Evolutionary conservation across 2,888 invertebrate species (phyloP).

Genomic region (Sialis fuliginosa): DNA sequence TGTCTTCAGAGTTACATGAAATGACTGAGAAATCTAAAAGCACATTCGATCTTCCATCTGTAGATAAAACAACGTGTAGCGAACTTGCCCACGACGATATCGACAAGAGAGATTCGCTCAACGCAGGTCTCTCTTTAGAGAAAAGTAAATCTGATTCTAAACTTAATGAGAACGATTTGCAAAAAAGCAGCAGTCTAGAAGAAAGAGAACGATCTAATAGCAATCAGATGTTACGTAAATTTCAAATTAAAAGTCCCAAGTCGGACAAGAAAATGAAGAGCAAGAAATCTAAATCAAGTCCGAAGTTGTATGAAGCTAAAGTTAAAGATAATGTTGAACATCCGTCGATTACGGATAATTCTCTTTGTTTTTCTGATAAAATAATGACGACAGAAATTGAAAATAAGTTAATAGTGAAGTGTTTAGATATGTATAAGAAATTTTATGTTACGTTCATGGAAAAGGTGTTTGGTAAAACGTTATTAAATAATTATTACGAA

Average conservation of each 20-base stretch:
- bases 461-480: slow-evolving; percentile 27
- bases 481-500: slow-evolving; percentile 22
- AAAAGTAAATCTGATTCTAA: slow-evolving; percentile 51
- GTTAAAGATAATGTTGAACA: slow-evolving; percentile 18
- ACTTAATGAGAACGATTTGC: slow-evolving; percentile 28
- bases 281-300: slow-evolving; percentile 39
- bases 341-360: neutral
- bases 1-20: neutral
- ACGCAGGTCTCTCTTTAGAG: slow-evolving; percentile 27
- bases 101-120: slow-evolving; percentile 6
- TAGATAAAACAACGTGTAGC: neutral
- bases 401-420: slow-evolving; percentile 23
- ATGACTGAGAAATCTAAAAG: slow-evolving; percentile 5
- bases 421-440: slow-evolving; percentile 22
- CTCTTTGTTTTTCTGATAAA: neutral
- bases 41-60: neutral
- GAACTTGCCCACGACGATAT: neutral
- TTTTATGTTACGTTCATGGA: slow-evolving; percentile 24
- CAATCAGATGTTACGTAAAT: slow-evolving; percentile 24
- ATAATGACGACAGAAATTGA: slow-evolving; percentile 17
- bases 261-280: slow-evolving; percentile 36
- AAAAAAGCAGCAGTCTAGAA: slow-evolving; percentile 24
- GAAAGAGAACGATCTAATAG: slow-evolving; percentile 24
- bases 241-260: slow-evolving; percentile 28
- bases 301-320: slow-evolving; percentile 33